Conservation (phyloP, 2,797 vertebrate genomes). For the Acestrorhynchus altus region DNA sequence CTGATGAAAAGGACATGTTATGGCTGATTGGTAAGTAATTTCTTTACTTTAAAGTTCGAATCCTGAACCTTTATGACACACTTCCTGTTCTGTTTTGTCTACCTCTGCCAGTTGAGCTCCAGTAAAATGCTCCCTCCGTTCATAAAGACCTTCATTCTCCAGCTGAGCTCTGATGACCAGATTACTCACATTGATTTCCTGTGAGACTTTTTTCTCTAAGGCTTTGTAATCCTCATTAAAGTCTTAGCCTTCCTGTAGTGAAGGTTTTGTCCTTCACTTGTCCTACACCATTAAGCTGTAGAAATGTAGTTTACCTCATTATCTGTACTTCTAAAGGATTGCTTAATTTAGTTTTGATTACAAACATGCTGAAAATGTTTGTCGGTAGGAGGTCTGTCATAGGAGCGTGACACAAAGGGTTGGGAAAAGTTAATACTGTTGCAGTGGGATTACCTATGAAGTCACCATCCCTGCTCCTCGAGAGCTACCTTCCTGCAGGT, state of each 20-base stretch:
- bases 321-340: neutral
- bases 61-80: no score
- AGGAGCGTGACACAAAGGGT: neutral
- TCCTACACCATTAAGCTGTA: neutral
- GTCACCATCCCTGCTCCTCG: no score
- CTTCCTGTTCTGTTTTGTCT: no score
- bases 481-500: no score
- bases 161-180: neutral
- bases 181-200: constrained; percentile 11
- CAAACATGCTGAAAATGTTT: neutral
- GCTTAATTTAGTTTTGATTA: neutral
- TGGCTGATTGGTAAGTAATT: no score
- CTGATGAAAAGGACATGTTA: no score
- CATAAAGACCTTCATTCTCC: neutral
- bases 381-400: neutral
- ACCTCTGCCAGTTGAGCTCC: neutral
- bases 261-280: neutral
- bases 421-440: neutral
- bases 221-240: constrained; percentile 6
- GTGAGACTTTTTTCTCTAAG: neutral
- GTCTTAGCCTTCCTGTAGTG: neutral
- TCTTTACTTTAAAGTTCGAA: no score
- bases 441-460: neutral
- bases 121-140: neutral
- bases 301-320: neutral